Conservation (phyloP, 2,888 invertebrate species). For the Cantharis rustica region DNA sequence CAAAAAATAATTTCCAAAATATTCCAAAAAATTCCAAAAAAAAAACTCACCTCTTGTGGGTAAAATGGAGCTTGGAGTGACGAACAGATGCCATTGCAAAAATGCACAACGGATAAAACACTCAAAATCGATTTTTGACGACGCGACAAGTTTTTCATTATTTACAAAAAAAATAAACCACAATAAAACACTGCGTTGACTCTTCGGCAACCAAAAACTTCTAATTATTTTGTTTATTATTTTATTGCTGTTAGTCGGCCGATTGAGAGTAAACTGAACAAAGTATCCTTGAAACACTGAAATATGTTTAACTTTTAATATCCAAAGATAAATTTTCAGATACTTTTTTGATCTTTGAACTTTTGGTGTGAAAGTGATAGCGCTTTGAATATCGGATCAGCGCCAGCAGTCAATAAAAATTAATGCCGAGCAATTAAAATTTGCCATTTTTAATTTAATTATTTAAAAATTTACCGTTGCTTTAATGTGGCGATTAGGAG, state of each 20-base stretch:
- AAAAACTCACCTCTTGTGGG: slow-evolving; percentile 74
- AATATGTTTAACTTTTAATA: background rate
- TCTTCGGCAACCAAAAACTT: background rate
- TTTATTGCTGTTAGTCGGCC: background rate
- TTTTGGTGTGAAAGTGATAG: background rate
- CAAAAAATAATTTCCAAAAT: background rate
- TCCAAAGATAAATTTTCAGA: background rate
- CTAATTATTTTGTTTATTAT: too few species aligned
- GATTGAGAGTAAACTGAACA: background rate
- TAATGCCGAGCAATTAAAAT: background rate
- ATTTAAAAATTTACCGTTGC: background rate
- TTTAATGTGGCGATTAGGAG: background rate
- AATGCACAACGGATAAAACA: slow-evolving; percentile 80
- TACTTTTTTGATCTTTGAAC: slow-evolving; percentile 1
- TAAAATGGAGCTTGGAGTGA: slow-evolving; percentile 86
- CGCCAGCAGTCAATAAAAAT: background rate
- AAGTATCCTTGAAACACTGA: slow-evolving; percentile 1
- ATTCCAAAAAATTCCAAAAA: background rate
- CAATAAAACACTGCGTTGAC: background rate
- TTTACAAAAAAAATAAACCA: slow-evolving; percentile 12
- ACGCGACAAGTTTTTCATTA: slow-evolving; percentile 69
- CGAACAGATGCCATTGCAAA: slow-evolving; percentile 82
- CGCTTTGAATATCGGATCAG: background rate
- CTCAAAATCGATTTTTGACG: slow-evolving; percentile 79
- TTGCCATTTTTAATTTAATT: background rate